Conservation (phyloP, 2,888 invertebrate genomes). For the Acronicta alni region DNA sequence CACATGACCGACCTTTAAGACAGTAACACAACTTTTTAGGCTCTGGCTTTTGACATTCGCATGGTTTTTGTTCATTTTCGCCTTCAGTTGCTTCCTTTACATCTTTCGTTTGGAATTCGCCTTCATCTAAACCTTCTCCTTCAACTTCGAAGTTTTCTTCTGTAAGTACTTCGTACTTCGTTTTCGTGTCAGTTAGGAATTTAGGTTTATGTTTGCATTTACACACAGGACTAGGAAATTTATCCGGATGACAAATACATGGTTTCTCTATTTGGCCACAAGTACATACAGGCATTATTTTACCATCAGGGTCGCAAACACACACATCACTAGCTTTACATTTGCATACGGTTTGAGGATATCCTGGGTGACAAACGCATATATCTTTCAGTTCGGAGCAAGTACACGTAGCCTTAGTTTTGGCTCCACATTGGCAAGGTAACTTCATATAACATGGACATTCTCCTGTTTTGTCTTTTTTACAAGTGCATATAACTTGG, state of each 20-base stretch:
- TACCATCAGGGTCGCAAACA: slow-evolving; percentile 72
- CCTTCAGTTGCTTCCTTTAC: slow-evolving; percentile 32
- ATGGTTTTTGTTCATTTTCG: slow-evolving; percentile 59
- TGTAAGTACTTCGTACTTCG: slow-evolving; percentile 7
- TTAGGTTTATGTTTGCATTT: slow-evolving; percentile 72
- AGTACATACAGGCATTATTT: slow-evolving; percentile 68
- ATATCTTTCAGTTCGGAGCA: slow-evolving; percentile 70
- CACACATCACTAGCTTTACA: slow-evolving; percentile 74
- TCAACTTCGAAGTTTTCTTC: slow-evolving; percentile 13
- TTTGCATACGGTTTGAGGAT: slow-evolving; percentile 68
- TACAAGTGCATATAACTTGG: slow-evolving; percentile 67
- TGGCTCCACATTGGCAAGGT: slow-evolving; percentile 79
- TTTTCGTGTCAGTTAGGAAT: slow-evolving; percentile 18
- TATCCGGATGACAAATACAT: slow-evolving; percentile 73
- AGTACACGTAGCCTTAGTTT: slow-evolving; percentile 69
- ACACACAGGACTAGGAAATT: slow-evolving; percentile 76
- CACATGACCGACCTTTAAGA: slow-evolving; percentile 72
- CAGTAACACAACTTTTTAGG: slow-evolving; percentile 69
- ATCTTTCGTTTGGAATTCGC: slow-evolving; percentile 29
- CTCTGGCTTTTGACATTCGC: slow-evolving; percentile 73
- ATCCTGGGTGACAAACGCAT: slow-evolving; percentile 73
- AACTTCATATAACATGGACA: slow-evolving; percentile 74
- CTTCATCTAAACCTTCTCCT: slow-evolving; percentile 1
- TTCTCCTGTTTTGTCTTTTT: slow-evolving; percentile 66
- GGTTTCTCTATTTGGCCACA: slow-evolving; percentile 77